Conservation (phyloP, 2,113 vertebrate species). For the Paradisaea rubra region DNA sequence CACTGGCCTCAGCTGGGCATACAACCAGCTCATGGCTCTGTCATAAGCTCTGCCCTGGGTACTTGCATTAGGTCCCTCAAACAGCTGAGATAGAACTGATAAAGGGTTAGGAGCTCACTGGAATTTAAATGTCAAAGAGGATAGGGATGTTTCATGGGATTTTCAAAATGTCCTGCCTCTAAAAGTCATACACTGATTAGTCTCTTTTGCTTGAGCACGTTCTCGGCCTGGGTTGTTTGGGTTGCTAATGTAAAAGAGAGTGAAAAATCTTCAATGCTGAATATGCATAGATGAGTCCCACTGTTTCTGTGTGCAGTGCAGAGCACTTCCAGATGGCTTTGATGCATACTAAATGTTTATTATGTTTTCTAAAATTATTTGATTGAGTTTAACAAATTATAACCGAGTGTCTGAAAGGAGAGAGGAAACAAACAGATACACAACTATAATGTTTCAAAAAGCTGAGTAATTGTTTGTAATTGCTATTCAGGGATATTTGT, state of each 20-base stretch:
- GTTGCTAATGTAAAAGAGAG: not conserved
- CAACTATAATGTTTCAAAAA: not conserved
- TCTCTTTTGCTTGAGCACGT: not conserved
- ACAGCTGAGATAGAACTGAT: not conserved
- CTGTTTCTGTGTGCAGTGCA: not conserved
- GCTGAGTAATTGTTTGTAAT: constrained; percentile 1
- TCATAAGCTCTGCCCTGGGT: not conserved
- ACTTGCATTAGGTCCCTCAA: not conserved
- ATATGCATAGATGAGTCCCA: not conserved
- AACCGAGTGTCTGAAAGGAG: not conserved
- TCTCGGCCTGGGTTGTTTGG: not conserved
- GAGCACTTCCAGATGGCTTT: constrained; percentile 16
- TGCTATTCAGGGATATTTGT: not conserved
- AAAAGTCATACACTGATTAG: not conserved
- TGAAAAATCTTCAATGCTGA: not conserved
- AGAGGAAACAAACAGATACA: not conserved
- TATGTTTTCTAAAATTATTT: constrained; percentile 33
- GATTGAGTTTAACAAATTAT: constrained; percentile 10
- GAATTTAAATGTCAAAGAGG: not conserved
- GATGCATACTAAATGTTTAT: not conserved
- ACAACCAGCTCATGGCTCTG: not conserved
- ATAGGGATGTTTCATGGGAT: not conserved
- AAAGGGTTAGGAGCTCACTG: not conserved
- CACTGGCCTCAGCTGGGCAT: not conserved
- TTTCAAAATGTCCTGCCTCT: not conserved